Conservation (phyloP, 2,113 vertebrate species). For the Tapirus terrestris region DNA sequence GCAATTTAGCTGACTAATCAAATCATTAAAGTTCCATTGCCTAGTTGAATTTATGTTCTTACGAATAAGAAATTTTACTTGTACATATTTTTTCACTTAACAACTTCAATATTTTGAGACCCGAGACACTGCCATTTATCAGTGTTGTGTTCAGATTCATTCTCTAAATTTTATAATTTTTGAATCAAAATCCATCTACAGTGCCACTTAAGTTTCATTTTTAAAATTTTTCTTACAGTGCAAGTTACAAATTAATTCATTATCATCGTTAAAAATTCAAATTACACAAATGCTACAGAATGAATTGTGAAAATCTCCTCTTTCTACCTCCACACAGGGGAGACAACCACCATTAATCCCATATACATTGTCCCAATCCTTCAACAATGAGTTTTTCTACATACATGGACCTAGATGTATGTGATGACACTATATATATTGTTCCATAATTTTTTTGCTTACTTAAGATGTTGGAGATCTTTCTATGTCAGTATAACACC, state of each 20-base stretch:
- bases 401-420: neutral
- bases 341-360: neutral
- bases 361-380: neutral
- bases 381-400: neutral
- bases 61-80: neutral
- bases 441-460: neutral
- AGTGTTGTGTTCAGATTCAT: neutral
- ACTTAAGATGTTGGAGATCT: neutral
- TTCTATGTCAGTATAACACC: neutral
- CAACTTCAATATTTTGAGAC: neutral
- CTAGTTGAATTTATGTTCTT: neutral
- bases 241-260: slow-evolving; percentile 15
- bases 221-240: neutral
- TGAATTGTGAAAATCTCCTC: neutral
- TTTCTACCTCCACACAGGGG: neutral
- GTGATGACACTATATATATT: neutral
- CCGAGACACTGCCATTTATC: neutral
- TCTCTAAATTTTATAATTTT: slow-evolving; percentile 9
- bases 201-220: neutral
- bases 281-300: slow-evolving; percentile 26
- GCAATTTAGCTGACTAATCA: neutral
- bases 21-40: slow-evolving; percentile 43
- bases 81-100: neutral
- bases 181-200: slow-evolving; percentile 27
- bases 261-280: slow-evolving; percentile 34